Percentiles rank a stretch among this genome's conserved stretches.
These are phyloP conservation scores for Phalloptychus januarius DNA, from an alignment of 2,797 vertebrate species.

Conservation along the genomic window DNA sequence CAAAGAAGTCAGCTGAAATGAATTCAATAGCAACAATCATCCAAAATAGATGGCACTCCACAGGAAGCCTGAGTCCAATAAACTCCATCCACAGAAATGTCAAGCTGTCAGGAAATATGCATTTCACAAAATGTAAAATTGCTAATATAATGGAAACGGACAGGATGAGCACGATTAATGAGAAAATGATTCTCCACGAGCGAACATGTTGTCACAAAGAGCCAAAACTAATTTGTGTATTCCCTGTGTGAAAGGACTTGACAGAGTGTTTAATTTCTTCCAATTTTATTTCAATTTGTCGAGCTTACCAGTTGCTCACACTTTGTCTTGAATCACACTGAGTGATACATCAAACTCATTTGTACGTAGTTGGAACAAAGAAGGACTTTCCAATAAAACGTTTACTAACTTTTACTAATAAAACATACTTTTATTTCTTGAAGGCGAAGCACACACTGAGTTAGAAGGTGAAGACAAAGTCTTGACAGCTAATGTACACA, in stretches of 20 bases:
- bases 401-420: too few relatives aligned
- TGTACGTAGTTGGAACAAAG: not conserved
- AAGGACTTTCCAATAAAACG: not conserved
- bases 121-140: conserved; percentile 56
- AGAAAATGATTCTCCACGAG: conserved; percentile 49
- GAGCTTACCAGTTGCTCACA: conserved; percentile 12
- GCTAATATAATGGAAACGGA: conserved; percentile 47
- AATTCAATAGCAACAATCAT: conserved; percentile 55
- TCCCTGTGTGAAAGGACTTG: conserved; percentile 24
- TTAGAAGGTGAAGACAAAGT: not conserved
- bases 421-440: not conserved
- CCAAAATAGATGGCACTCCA: conserved; percentile 52
- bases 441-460: not conserved
- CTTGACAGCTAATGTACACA: too few relatives aligned
- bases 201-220: conserved; percentile 28
- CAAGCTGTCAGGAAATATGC: conserved; percentile 50
- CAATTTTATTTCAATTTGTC: conserved; percentile 12
- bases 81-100: conserved; percentile 53
- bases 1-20: conserved; percentile 62
- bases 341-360: not conserved
- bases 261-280: conserved; percentile 36
- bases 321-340: conserved; percentile 13
- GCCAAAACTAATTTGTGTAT: conserved; percentile 37
- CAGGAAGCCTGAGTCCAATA: conserved; percentile 38
- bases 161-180: conserved; percentile 52